Percentiles rank a stretch among this genome's conserved stretches.
Evolutionary conservation across 1,140 invertebrate species (phyloP).

Genomic region (Alviniconcha marisindica): DNA sequence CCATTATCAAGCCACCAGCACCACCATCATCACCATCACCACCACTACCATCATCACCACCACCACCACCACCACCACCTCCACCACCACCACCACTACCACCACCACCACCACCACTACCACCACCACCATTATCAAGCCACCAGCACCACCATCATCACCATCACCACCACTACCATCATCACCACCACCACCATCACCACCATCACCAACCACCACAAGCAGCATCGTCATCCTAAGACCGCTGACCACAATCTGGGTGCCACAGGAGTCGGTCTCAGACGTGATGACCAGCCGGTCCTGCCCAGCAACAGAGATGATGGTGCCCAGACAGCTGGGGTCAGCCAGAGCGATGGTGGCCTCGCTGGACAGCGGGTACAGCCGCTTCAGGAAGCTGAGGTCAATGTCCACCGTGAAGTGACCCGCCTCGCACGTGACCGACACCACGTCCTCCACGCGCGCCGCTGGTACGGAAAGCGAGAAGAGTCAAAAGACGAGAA

Average conservation of each 20-base stretch:
- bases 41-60: conserved; percentile 11
- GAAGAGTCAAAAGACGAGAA: not conserved
- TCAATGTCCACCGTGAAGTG: conserved; percentile 22
- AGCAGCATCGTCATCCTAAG: not conserved
- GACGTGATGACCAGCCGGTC: conserved; percentile 12
- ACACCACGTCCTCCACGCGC: conserved; percentile 20
- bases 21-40: conserved; percentile 11
- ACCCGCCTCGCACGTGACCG: conserved; percentile 21
- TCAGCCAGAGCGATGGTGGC: conserved; percentile 24
- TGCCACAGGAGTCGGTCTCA: not conserved
- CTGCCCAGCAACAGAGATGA: not conserved
- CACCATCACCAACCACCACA: no score
- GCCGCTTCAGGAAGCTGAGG: conserved; percentile 22
- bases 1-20: not conserved
- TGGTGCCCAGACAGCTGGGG: not conserved
- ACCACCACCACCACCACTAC: not conserved
- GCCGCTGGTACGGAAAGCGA: conserved; percentile 17
- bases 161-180: conserved; percentile 11
- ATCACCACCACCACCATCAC: no score
- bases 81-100: no score
- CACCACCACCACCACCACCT: conserved; percentile 3
- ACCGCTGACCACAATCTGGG: not conserved
- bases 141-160: not conserved
- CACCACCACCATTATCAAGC: not conserved
- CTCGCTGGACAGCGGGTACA: conserved; percentile 9